Evolutionary conservation across 2,797 vertebrate genomes (phyloP).

Genomic region (Lacerta agilis): DNA sequence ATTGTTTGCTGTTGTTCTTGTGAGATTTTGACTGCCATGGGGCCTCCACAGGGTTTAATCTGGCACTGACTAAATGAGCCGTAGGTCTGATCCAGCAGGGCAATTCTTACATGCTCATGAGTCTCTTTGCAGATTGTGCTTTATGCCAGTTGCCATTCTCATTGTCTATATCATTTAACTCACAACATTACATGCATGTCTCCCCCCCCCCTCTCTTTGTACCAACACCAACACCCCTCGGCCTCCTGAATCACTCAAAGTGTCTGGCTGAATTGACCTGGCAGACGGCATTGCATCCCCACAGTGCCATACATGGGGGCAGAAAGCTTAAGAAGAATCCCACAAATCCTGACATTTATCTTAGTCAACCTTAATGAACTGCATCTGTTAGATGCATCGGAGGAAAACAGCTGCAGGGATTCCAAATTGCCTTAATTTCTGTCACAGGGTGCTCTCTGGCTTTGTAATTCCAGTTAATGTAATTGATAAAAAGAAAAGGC

Average conservation of each 20-base stretch:
- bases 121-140: not conserved
- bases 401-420: slow-evolving; percentile 48
- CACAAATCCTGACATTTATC: slow-evolving; percentile 48
- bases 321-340: slow-evolving; percentile 38
- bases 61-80: too few species aligned
- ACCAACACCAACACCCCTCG: too few species aligned
- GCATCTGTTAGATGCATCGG: slow-evolving; percentile 35
- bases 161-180: not conserved
- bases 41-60: too few species aligned
- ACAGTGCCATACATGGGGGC: slow-evolving; percentile 20
- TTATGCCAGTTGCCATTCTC: not conserved
- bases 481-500: not conserved
- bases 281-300: slow-evolving; percentile 6
- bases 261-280: slow-evolving; percentile 23
- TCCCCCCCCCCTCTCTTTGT: not conserved
- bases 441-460: fast-evolving
- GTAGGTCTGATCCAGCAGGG: too few species aligned
- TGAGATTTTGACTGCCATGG: too few species aligned
- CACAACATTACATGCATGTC: not conserved
- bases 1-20: too few species aligned
- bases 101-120: too few species aligned
- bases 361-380: slow-evolving; percentile 57
- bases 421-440: slow-evolving; percentile 50
- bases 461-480: not conserved
- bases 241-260: not conserved